Base-by-base conservation (phyloP, 2,113 vertebrate species). In the Petrocephalus zakoni region DNA sequence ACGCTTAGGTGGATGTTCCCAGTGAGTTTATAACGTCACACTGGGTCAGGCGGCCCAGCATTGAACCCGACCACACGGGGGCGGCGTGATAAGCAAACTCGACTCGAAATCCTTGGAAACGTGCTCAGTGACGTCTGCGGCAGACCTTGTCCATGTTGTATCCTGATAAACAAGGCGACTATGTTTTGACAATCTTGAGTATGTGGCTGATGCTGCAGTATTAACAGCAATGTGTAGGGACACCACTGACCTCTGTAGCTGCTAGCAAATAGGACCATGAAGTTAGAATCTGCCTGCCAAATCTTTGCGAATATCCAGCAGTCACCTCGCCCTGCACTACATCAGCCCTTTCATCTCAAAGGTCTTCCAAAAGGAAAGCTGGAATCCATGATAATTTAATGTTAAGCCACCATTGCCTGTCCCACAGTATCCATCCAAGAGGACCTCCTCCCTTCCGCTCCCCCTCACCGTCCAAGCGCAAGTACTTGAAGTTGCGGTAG, bases 401-500 rank as follows among this genome's bases (percentile, higher is more conserved):
- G 7, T 82, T n/a, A 83, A 11, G 22, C 46, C 34, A 49, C 37
- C 78, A 49, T 49, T 21, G 34, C 37, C 42, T n/a, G 81, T 46
- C 46, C 19, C 53, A 64, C 85, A 13, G 55, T n/a, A 11, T 46
- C 85, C 85, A 37, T 61, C 55, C 55, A n/a, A 29, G 53, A 37
- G 85, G 19, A 75, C 21, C 29, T 55, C 29, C 51, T 56, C 52
- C 84, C 51, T 56, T 29, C 84, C 51, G 37, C 49, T 42, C 81
- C 47, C 58, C 11, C 97, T 96, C 93, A 99, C 98, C 98, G 0
- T 99, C 98, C 88, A 99, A 96, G 91, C 98, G 95, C 92, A 99
- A 96, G 95, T 99, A 99, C 91, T 99, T 99, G 92, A 99, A 99
- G 91, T 95, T 97, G 0, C 98, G 97, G 88, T 97, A 99, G 0